Base-by-base conservation (phyloP, 2,113 vertebrate genomes). In the Campylorhamphus procurvoides region DNA sequence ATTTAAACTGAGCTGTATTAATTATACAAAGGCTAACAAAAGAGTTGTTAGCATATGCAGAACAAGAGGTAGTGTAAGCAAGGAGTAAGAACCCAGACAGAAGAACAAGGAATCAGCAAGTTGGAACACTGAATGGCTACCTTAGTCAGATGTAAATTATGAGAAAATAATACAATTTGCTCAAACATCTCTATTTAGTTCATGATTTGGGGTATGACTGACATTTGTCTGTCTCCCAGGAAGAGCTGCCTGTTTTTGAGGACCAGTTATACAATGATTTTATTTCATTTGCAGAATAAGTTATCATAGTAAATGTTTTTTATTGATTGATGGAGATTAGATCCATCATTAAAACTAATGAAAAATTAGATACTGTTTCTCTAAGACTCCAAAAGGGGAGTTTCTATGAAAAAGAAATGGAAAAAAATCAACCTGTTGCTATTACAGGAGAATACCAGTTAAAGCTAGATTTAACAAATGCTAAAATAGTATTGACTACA, bases 401-500 rank as follows among this genome's bases (percentile, higher is more conserved):
- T 46, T 85, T 87, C 27, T 66, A 6, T 58, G 18, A 67, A 73
- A 91, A 72, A 25, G 8, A 73, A 87, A 56, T 18, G 8, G 15
- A 9, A 27, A 46, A 60, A 84, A 83, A 69, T 69, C 15, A 82
- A 79, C 73, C 46, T 85, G 25, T 55, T 72, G 33, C 42, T 64
- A n/a, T 62, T 83, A 74, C 13, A 72, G 24, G 82, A 79, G 35
- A 93, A 85, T 69, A 82, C 13, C 33, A 88, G 80, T 50, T 85
- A 88, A 94, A 94, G 18, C 8, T 63, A 39, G 35, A 83, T 85
- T 82, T 93, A 73, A 67, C 16, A 80, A 90, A 72, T 81, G 67
- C 59, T 75, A 90, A 94, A 91, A 84, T 81, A 74, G 52, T 93
- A 86, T 63, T 90, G 75, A 72, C 58, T 72, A 66, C 25, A 50